Percentiles rank a stretch among this genome's conserved stretches.
Evolutionary conservation across 2,888 invertebrate species (phyloP).

Genomic region (Eumacrocentrus americanus): DNA sequence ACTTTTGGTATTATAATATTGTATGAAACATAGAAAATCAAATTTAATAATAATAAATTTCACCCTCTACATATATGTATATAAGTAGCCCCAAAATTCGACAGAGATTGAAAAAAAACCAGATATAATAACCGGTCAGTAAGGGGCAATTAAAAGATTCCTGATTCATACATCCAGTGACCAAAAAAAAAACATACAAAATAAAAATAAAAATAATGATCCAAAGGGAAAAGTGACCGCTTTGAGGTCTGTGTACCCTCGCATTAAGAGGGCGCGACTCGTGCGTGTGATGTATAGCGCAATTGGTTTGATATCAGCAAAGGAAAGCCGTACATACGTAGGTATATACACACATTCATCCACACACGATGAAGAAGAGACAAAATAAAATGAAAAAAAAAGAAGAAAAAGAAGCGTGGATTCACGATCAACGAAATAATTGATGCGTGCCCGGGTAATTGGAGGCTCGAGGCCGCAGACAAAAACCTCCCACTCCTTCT

Average conservation of each 20-base stretch:
- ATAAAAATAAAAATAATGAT: background rate
- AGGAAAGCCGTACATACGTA: slow-evolving; percentile 1
- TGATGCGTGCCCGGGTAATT: slow-evolving; percentile 23
- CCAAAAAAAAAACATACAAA: background rate
- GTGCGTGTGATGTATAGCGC: slow-evolving; percentile 21
- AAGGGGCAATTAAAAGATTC: background rate
- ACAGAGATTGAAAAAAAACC: background rate
- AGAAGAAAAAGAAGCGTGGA: background rate
- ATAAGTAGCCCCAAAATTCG: no score
- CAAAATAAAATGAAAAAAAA: background rate
- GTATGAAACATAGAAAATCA: no score
- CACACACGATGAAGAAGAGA: background rate
- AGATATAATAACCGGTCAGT: slow-evolving; percentile 3
- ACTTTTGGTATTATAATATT: no score
- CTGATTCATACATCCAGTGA: background rate
- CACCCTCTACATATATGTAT: no score
- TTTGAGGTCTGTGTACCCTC: background rate
- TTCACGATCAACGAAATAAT: slow-evolving; percentile 20
- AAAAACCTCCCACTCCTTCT: slow-evolving; percentile 14
- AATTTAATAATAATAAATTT: no score
- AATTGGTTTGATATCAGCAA: slow-evolving; percentile 13
- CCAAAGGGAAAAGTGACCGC: background rate
- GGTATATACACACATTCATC: background rate
- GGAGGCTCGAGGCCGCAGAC: slow-evolving; percentile 19
- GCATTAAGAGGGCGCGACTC: slow-evolving; percentile 14